Percentiles rank a stretch among this genome's conserved stretches.
phyloP scores from a whole-genome alignment of 2,888 invertebrate genomes.

The Nemoura dubitans region DNA sequence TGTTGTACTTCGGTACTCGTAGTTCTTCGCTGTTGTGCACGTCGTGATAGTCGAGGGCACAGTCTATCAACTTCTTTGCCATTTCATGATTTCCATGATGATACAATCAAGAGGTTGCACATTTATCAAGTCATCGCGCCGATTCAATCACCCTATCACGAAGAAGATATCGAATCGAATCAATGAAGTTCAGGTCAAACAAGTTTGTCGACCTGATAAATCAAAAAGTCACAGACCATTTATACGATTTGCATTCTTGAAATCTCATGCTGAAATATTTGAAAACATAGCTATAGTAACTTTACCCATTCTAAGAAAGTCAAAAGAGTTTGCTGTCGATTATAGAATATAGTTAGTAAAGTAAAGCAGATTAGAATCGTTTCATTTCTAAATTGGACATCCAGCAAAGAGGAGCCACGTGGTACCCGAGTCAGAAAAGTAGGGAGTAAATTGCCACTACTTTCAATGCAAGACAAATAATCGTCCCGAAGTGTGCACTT shows the following conservation, averaged over 20 bases:
- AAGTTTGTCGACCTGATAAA: conserved; percentile 23
- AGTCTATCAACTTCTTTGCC: not conserved
- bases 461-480: conserved; percentile 21
- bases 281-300: not conserved
- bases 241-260: not conserved
- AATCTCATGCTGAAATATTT: not conserved
- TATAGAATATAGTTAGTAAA: too few species aligned
- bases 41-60: not conserved
- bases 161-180: conserved; percentile 29
- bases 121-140: conserved; percentile 26
- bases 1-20: not conserved
- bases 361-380: too few species aligned
- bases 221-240: not conserved
- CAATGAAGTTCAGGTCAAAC: not conserved
- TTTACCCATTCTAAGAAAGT: too few species aligned
- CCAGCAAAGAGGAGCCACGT: not conserved
- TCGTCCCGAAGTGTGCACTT: conserved; percentile 14
- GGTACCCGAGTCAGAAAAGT: not conserved
- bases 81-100: conserved; percentile 12
- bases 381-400: too few species aligned
- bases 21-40: not conserved
- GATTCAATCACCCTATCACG: conserved; percentile 29
- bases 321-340: too few species aligned
- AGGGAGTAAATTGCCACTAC: not conserved
- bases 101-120: not conserved